phyloP scores from a whole-genome alignment of 2,797 vertebrate species.

The Enteromius afrohamiltoni region DNA sequence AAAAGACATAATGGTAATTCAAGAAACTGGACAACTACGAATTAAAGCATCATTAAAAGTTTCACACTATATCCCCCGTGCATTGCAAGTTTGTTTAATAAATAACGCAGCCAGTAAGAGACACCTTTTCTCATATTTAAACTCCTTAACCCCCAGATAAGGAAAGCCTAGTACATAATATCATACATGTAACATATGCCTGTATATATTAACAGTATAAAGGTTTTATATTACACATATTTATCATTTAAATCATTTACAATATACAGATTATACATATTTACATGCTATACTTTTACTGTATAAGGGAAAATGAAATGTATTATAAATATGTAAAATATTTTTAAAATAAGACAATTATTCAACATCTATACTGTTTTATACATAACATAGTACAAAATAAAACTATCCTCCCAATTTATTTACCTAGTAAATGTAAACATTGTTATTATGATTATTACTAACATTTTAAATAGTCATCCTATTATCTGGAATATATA shows the following conservation, averaged over 20 bases:
- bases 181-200: not conserved
- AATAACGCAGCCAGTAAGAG: not conserved
- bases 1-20: not conserved
- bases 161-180: not conserved
- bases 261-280: not conserved
- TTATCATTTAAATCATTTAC: not conserved
- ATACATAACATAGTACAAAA: not conserved
- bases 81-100: not conserved
- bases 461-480: not conserved
- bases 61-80: not conserved
- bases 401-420: not conserved
- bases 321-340: not conserved
- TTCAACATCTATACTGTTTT: not conserved
- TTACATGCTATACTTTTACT: not conserved
- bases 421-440: not conserved
- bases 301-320: not conserved
- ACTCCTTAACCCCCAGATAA: not conserved
- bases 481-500: not conserved
- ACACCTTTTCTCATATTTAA: not conserved
- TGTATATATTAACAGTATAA: not conserved
- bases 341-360: not conserved
- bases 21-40: not conserved
- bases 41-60: not conserved
- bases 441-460: not conserved
- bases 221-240: not conserved